A percentile compares a stretch with the other conserved stretches of the same genome.
These are phyloP conservation scores for Cynopterus sphinx DNA, from an alignment of 2,797 vertebrate species.

Conservation along the genomic window DNA sequence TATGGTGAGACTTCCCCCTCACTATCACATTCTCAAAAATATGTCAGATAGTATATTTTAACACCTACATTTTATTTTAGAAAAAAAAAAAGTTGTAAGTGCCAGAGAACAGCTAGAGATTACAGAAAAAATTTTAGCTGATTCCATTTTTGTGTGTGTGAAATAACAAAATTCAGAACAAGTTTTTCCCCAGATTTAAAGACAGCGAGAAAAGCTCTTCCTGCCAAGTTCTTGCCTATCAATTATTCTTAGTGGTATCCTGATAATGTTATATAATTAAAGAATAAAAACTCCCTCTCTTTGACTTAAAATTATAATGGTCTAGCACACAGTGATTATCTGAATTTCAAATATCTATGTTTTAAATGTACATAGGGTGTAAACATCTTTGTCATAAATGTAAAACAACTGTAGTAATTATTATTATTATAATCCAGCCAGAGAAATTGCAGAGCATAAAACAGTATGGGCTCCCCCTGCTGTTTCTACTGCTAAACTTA, in stretches of 20 bases:
- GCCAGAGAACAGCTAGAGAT: not conserved
- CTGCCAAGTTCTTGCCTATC: not conserved
- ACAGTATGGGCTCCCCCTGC: constrained; percentile 82
- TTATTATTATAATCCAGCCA: constrained; percentile 21
- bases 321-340: not conserved
- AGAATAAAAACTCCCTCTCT: constrained; percentile 47
- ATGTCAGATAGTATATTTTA: not conserved
- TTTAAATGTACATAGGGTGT: not conserved
- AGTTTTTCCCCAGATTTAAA: constrained; percentile 16
- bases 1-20: not conserved
- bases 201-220: not conserved
- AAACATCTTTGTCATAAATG: constrained; percentile 57
- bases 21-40: not conserved
- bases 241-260: not conserved
- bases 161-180: constrained; percentile 35
- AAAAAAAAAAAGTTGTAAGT: not conserved
- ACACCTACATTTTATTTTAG: not conserved
- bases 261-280: constrained; percentile 41
- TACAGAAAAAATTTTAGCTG: not conserved
- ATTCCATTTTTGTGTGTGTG: not conserved
- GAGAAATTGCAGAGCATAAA: constrained; percentile 54
- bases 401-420: constrained; percentile 54
- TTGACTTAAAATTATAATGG: not conserved
- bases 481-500: constrained; percentile 74
- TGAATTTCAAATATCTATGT: not conserved